These are phyloP conservation scores for Oxytorus armatus DNA, from an alignment of 2,888 invertebrate genomes.

Conservation along the genomic window DNA sequence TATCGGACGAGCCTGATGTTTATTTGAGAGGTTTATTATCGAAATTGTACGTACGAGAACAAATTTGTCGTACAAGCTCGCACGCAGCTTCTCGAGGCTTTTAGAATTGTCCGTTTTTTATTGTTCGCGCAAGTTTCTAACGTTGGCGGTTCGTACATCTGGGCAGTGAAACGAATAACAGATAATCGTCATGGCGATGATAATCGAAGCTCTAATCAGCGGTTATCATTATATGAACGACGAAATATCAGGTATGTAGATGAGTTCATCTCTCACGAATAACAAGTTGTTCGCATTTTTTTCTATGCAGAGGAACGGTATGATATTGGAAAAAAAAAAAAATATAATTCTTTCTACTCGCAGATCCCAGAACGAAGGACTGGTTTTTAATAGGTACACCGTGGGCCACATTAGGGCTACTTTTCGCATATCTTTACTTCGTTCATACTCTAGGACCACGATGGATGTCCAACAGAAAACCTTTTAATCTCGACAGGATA, in stretches of 20 bases:
- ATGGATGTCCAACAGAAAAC: constrained; percentile 88
- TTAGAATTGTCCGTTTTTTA: background rate
- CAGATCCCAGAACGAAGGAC: constrained; percentile 88
- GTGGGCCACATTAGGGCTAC: constrained; percentile 85
- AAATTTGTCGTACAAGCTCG: background rate
- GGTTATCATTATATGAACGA: constrained; percentile 77
- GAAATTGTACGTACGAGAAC: too few species aligned
- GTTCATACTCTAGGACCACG: constrained; percentile 90
- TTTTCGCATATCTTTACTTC: constrained; percentile 89
- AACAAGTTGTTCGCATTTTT: background rate
- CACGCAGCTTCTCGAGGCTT: background rate
- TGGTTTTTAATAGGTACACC: constrained; percentile 90
- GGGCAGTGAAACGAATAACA: constrained; percentile 33
- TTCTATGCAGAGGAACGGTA: constrained; percentile 7
- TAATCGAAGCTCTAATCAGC: constrained; percentile 73
- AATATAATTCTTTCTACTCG: constrained; percentile 4
- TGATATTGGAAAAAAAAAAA: background rate
- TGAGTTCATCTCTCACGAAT: background rate
- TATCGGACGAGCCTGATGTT: background rate
- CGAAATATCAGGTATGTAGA: constrained; percentile 78
- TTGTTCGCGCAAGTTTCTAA: constrained; percentile 1
- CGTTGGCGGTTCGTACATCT: constrained; percentile 5
- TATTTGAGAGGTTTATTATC: background rate
- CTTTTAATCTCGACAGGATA: constrained; percentile 88
- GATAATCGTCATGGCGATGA: constrained; percentile 75